Conservation (phyloP, 1,140 invertebrate genomes). For the Dryas iulia region DNA sequence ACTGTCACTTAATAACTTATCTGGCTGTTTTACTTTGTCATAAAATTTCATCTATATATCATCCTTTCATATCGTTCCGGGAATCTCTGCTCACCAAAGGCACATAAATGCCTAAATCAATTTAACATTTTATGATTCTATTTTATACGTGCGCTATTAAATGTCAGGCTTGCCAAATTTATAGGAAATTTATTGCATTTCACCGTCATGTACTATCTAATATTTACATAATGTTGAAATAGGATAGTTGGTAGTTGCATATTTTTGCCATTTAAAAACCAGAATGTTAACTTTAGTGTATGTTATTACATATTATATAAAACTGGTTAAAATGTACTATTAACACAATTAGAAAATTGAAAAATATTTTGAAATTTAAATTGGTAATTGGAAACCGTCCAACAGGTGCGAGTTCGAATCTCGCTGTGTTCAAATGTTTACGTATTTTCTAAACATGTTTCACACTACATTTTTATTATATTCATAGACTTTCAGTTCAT, state of each 20-base stretch:
- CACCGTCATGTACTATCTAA: slow-evolving; percentile 4
- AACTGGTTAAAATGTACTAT: too few species aligned
- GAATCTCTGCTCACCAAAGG: slow-evolving; percentile 17
- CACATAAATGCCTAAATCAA: slow-evolving; percentile 31
- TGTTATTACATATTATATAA: too few species aligned
- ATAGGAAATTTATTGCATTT: slow-evolving; percentile 24
- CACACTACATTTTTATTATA: too few species aligned
- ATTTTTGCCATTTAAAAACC: too few species aligned
- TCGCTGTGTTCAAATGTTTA: too few species aligned
- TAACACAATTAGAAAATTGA: too few species aligned
- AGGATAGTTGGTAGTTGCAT: neutral
- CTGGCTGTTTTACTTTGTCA: neutral
- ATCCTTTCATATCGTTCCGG: slow-evolving; percentile 13
- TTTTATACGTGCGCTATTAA: slow-evolving; percentile 29
- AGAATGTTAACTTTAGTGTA: too few species aligned
- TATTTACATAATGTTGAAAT: neutral
- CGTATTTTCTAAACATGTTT: too few species aligned
- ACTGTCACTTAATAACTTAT: neutral
- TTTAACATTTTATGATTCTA: slow-evolving; percentile 31
- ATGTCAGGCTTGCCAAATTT: slow-evolving; percentile 28
- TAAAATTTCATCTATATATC: slow-evolving; percentile 14
- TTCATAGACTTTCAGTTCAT: too few species aligned
- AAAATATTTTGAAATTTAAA: too few species aligned
- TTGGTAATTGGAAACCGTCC: too few species aligned
- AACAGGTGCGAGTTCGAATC: too few species aligned